phyloP scores from a whole-genome alignment of 2,113 vertebrate species.

The Passer domesticus region DNA sequence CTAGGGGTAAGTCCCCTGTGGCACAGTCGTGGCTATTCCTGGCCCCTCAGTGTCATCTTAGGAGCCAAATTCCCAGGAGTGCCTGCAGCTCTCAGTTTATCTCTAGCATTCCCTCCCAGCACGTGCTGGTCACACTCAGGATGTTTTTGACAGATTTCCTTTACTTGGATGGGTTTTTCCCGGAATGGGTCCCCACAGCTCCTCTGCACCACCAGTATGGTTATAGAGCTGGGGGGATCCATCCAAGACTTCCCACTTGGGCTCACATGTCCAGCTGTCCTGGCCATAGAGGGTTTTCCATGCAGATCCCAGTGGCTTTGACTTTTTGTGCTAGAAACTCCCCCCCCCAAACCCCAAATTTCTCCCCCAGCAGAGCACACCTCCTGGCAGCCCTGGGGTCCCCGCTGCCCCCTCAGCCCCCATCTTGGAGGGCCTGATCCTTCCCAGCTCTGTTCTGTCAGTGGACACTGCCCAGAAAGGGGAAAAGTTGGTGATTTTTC shows the following conservation, averaged over 20 bases:
- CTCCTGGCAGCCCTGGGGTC: not conserved
- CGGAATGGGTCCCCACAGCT: fast-evolving
- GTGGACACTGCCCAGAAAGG: fast-evolving
- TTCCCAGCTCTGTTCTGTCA: not conserved
- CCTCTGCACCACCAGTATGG: not conserved
- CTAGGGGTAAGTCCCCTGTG: fast-evolving
- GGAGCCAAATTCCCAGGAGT: not conserved
- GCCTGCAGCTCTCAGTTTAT: not conserved
- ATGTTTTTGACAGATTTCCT: not conserved
- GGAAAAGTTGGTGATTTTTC: not conserved
- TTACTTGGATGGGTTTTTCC: not conserved
- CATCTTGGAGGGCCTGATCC: not conserved
- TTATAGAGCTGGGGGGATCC: not conserved
- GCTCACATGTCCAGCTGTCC: not conserved
- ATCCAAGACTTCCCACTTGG: not conserved
- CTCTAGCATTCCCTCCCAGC: not conserved
- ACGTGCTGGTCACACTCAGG: not conserved
- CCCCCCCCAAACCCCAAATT: not conserved
- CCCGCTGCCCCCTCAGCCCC: too few species aligned
- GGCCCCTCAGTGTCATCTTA: not conserved
- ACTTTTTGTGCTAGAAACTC: not conserved
- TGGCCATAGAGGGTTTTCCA: not conserved
- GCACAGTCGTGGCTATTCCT: not conserved
- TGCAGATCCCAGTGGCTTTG: fast-evolving
- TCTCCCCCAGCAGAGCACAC: not conserved